These are phyloP conservation scores for Stenurella melanura DNA, from an alignment of 2,888 invertebrate species.

Conservation along the genomic window DNA sequence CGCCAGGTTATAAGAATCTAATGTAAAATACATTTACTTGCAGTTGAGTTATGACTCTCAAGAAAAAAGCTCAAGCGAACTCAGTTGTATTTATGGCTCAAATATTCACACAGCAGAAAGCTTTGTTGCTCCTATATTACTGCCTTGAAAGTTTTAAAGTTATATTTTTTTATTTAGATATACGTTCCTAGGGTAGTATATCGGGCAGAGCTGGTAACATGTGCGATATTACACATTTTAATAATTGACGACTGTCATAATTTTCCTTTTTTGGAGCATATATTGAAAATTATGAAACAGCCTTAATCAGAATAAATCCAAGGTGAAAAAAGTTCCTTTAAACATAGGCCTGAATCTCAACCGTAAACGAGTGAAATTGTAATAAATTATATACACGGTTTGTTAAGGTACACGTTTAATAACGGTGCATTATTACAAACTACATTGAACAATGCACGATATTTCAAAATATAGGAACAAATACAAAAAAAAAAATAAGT, in stretches of 20 bases:
- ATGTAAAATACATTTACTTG: constrained; percentile 49
- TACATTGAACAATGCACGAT: no score
- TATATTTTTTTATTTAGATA: constrained; percentile 15
- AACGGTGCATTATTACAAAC: no score
- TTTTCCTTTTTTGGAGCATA: neutral
- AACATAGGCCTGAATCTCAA: no score
- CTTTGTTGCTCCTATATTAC: constrained; percentile 47
- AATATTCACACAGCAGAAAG: constrained; percentile 52
- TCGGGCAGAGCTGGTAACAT: neutral
- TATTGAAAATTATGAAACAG: neutral
- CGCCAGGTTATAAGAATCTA: constrained; percentile 17
- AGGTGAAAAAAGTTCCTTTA: no score
- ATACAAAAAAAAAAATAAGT: no score
- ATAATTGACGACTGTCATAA: neutral
- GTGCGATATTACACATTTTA: neutral
- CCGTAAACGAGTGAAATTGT: no score
- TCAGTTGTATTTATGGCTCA: constrained; percentile 54
- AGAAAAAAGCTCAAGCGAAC: constrained; percentile 48
- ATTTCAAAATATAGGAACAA: no score
- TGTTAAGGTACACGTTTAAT: no score
- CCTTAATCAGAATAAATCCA: neutral
- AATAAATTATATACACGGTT: no score
- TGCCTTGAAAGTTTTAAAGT: constrained; percentile 14
- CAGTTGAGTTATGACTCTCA: constrained; percentile 46
- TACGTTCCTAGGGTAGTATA: neutral